These are phyloP conservation scores for Anguilla obscura DNA, from an alignment of 2,797 vertebrate species.

Conservation along the genomic window DNA sequence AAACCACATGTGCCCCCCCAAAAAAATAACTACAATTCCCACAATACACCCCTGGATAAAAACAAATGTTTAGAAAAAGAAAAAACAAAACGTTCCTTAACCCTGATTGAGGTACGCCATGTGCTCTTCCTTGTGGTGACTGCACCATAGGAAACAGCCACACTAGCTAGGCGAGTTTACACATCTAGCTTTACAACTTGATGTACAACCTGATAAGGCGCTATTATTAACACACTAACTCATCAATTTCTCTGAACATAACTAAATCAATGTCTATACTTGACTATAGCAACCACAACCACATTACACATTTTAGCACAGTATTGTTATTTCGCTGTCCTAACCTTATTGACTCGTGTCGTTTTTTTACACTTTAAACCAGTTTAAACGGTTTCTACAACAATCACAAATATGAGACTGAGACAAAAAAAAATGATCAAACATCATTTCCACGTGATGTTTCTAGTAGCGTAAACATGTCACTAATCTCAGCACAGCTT, in stretches of 20 bases:
- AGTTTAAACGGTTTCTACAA: neutral
- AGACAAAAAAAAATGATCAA: neutral
- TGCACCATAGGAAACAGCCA: neutral
- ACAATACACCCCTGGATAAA: conserved; percentile 48
- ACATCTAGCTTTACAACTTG: neutral
- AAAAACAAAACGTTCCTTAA: conserved; percentile 29
- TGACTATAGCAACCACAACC: no score
- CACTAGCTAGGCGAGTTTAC: neutral
- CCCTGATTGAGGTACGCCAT: conserved; percentile 40
- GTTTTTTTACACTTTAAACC: neutral
- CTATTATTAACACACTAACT: neutral
- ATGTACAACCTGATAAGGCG: neutral
- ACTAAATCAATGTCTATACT: neutral
- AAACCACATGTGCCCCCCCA: neutral
- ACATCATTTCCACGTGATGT: neutral
- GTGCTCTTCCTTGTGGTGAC: conserved; percentile 38
- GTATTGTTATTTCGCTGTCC: neutral
- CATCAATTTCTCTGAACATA: neutral
- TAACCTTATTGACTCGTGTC: neutral
- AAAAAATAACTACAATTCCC: conserved; percentile 50
- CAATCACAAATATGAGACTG: neutral
- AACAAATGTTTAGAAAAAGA: conserved; percentile 34
- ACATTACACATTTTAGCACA: neutral
- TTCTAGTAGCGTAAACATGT: neutral
- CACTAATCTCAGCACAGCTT: neutral